Percentiles rank a stretch among this genome's conserved stretches.
Conservation (phyloP, 2,888 invertebrate genomes). For the Eulithis prunata region DNA sequence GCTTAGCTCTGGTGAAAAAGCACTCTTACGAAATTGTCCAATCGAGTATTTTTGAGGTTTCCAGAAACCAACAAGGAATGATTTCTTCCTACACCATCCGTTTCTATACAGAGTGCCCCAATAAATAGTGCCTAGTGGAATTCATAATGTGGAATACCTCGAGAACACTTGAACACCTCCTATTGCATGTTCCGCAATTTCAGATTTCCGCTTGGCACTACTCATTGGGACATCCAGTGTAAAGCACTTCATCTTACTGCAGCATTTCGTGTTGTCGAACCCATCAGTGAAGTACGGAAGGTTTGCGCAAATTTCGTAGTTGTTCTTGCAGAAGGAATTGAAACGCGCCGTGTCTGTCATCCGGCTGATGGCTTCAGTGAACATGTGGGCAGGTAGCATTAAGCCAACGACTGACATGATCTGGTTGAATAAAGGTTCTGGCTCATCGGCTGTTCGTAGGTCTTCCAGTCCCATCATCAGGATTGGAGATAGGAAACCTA, state of each 20-base stretch:
- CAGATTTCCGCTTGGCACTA: too few species aligned
- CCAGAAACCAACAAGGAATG: too few species aligned
- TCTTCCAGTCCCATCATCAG: constrained; percentile 16
- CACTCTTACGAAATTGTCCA: too few species aligned
- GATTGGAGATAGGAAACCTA: constrained; percentile 15
- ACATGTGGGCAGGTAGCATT: constrained; percentile 19
- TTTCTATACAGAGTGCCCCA: too few species aligned
- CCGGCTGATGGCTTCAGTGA: constrained; percentile 12
- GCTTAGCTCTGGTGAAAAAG: too few species aligned
- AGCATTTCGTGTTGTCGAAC: constrained; percentile 9
- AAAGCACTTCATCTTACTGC: constrained; percentile 9
- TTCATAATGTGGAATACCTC: too few species aligned
- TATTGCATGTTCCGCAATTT: too few species aligned
- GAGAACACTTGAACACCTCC: too few species aligned
- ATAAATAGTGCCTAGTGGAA: too few species aligned
- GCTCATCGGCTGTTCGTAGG: background rate
- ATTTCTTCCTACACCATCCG: too few species aligned
- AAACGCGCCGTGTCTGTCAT: constrained; percentile 21
- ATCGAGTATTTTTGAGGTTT: too few species aligned
- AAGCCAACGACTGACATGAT: constrained; percentile 11
- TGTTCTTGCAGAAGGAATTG: constrained; percentile 23
- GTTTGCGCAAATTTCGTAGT: background rate
- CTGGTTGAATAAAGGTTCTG: constrained; percentile 13
- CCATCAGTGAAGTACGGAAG: constrained; percentile 5
- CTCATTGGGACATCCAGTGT: too few species aligned